Evolutionary conservation across 1,140 invertebrate species (phyloP).

Genomic region (Aphelenchoides avenae): DNA sequence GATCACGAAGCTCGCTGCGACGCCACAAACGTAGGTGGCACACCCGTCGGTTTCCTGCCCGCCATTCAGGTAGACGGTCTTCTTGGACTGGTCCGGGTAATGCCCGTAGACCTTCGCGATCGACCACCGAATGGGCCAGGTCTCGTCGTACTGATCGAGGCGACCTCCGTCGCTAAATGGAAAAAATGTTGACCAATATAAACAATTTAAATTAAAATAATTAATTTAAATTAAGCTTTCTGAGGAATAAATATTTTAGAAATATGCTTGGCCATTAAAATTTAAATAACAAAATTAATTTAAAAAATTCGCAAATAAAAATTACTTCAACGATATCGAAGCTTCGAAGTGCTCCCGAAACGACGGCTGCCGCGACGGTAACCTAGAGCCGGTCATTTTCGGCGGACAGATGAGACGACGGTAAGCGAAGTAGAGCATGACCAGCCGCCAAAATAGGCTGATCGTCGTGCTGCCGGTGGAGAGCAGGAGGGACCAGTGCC

Average conservation of each 20-base stretch:
- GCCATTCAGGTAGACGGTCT: not conserved
- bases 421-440: constrained; percentile 54
- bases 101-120: constrained; percentile 32
- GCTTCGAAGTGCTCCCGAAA: constrained; percentile 33
- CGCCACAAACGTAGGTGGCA: constrained; percentile 5
- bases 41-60: constrained; percentile 2
- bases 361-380: constrained; percentile 28
- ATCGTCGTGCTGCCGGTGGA: constrained; percentile 43
- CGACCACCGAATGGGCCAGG: constrained; percentile 49
- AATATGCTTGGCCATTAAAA: too few relatives aligned
- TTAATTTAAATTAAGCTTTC: too few relatives aligned
- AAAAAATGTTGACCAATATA: too few relatives aligned
- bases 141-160: constrained; percentile 45
- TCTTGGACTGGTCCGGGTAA: constrained; percentile 19
- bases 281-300: not conserved
- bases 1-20: constrained; percentile 2
- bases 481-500: constrained; percentile 48
- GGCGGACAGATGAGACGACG: constrained; percentile 29
- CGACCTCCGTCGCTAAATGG: constrained; percentile 32
- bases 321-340: not conserved
- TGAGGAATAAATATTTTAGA: too few relatives aligned
- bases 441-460: constrained; percentile 47
- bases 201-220: too few relatives aligned
- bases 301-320: constrained; percentile 1
- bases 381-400: constrained; percentile 8